Percentiles rank a stretch among this genome's conserved stretches.
Conservation (phyloP, 1,140 invertebrate genomes). For the Caenorhabditis latens region DNA sequence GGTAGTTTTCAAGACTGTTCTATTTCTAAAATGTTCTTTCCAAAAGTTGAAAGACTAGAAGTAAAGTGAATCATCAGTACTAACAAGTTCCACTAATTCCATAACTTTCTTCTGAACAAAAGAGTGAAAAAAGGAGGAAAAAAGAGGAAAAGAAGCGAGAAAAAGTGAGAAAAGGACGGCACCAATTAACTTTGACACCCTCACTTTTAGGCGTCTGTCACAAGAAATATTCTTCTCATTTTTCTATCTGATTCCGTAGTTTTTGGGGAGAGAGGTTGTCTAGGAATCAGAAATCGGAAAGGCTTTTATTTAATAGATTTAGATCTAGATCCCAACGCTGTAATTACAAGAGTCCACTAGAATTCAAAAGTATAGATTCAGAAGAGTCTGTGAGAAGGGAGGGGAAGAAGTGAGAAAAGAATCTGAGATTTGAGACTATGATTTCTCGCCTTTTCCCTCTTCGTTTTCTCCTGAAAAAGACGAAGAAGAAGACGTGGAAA, state of each 20-base stretch:
- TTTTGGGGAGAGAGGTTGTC: neutral
- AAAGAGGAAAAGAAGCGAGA: neutral
- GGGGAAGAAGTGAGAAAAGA: slow-evolving; percentile 15
- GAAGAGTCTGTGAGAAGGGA: neutral
- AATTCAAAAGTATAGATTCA: too few relatives aligned
- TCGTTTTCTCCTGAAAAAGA: slow-evolving; percentile 25
- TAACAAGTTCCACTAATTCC: neutral
- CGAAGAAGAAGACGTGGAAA: slow-evolving; percentile 8
- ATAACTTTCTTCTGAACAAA: neutral
- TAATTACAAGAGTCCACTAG: too few relatives aligned
- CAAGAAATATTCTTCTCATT: slow-evolving; percentile 24
- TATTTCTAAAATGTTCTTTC: too few relatives aligned
- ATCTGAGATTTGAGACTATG: slow-evolving; percentile 46
- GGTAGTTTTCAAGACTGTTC: too few relatives aligned
- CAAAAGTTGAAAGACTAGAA: too few relatives aligned
- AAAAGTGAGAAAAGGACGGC: slow-evolving; percentile 1
- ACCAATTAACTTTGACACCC: slow-evolving; percentile 46
- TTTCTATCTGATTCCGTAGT: neutral
- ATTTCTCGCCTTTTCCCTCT: slow-evolving; percentile 49
- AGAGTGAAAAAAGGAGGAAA: neutral
- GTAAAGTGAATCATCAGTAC: too few relatives aligned
- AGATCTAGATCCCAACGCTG: too few relatives aligned
- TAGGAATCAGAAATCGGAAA: too few relatives aligned
- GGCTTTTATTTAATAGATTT: too few relatives aligned
- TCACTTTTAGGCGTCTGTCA: neutral